A percentile compares a stretch with the other conserved stretches of the same genome.
phyloP scores from a whole-genome alignment of 2,888 invertebrate genomes.

The Himalopsyche japonica region DNA sequence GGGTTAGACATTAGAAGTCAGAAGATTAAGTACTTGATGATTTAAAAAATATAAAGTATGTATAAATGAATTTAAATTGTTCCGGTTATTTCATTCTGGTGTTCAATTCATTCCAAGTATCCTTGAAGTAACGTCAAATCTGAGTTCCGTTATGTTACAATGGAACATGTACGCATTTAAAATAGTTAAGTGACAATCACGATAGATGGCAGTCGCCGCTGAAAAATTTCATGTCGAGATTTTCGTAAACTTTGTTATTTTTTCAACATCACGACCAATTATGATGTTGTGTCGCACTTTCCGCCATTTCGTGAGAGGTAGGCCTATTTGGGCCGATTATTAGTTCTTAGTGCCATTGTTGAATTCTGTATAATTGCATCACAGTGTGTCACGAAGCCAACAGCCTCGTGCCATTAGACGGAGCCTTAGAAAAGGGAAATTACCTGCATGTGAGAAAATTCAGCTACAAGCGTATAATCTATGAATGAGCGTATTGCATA shows the following conservation, averaged over 20 bases:
- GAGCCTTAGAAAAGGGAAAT: neutral
- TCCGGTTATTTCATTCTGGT: too few species aligned
- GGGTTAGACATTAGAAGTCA: too few species aligned
- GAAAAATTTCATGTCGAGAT: neutral
- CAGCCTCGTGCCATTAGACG: neutral
- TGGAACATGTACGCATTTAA: too few species aligned
- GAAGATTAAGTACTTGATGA: too few species aligned
- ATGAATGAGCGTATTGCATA: neutral
- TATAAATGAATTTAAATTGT: too few species aligned
- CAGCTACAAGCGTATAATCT: neutral
- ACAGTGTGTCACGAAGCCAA: neutral
- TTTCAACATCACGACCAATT: neutral
- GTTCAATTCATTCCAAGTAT: too few species aligned
- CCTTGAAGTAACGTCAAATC: too few species aligned
- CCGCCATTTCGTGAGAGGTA: neutral
- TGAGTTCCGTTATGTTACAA: too few species aligned
- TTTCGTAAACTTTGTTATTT: neutral
- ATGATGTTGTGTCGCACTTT: neutral
- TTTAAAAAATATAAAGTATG: too few species aligned
- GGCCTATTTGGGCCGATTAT: neutral
- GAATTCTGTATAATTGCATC: neutral
- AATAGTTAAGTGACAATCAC: neutral
- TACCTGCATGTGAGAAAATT: neutral
- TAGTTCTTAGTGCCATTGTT: neutral
- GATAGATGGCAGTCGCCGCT: neutral